Conservation (phyloP, 2,113 vertebrate genomes). For the Peromyscus californicus region DNA sequence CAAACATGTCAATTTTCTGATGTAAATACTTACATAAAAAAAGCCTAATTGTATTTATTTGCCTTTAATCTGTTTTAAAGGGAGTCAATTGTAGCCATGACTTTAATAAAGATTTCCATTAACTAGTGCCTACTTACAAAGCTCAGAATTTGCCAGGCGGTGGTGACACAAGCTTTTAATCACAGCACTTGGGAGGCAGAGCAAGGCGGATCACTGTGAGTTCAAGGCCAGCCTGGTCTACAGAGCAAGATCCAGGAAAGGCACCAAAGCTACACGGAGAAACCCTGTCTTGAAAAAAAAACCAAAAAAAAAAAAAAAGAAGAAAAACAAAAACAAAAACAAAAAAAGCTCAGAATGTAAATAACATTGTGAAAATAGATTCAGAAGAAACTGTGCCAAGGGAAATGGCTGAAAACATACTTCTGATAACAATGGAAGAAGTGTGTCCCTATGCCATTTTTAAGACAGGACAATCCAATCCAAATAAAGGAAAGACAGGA, state of each 20-base stretch:
- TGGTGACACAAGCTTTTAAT: too few species aligned
- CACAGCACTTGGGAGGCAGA: too few species aligned
- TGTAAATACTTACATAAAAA: background rate
- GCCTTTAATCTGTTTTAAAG: constrained; percentile 7
- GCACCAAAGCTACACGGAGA: too few species aligned
- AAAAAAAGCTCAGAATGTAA: background rate
- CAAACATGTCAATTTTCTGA: background rate
- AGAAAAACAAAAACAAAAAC: too few species aligned
- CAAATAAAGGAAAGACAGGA: constrained; percentile 4
- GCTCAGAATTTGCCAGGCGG: background rate
- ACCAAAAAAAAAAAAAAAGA: too few species aligned
- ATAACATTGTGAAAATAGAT: background rate
- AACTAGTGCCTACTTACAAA: background rate
- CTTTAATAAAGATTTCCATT: constrained; percentile 37
- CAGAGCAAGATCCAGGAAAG: too few species aligned
- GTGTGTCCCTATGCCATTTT: background rate
- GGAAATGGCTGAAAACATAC: background rate
- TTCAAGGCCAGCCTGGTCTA: too few species aligned
- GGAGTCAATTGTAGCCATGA: background rate
- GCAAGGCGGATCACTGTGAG: too few species aligned
- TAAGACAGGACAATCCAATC: background rate
- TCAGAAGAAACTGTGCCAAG: constrained; percentile 35
- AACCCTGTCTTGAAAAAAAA: too few species aligned
- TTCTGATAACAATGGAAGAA: background rate
- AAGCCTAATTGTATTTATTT: background rate